Percentiles rank a stretch among this genome's conserved stretches.
phyloP scores from a whole-genome alignment of 2,888 invertebrate species.

The Anorthoa munda region DNA sequence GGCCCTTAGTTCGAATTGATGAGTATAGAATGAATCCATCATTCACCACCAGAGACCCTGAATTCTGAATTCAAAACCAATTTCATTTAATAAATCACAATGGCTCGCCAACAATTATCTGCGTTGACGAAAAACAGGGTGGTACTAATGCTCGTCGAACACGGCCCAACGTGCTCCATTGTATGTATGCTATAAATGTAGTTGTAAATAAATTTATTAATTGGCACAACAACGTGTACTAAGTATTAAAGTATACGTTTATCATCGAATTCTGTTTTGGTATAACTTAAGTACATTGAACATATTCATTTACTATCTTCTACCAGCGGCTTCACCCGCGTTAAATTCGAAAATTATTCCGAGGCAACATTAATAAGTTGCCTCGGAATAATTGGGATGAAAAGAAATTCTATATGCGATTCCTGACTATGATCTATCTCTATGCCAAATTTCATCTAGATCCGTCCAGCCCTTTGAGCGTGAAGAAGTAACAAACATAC shows the following conservation, averaged over 20 bases:
- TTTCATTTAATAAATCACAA: conserved; percentile 1
- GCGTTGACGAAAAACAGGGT: not conserved
- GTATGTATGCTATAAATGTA: not conserved
- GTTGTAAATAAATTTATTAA: not conserved
- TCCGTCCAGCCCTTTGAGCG: too few relatives aligned
- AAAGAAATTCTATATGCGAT: too few relatives aligned
- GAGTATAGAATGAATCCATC: not conserved
- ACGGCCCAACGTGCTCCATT: conserved; percentile 3
- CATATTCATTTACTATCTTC: too few relatives aligned
- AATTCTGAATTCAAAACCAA: not conserved
- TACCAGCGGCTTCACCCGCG: too few relatives aligned
- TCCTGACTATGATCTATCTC: too few relatives aligned
- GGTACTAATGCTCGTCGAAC: not conserved
- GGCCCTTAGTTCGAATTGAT: too few relatives aligned
- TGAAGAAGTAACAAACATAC: too few relatives aligned
- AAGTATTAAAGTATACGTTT: not conserved
- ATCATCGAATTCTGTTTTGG: not conserved
- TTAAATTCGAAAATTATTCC: too few relatives aligned
- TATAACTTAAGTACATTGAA: too few relatives aligned
- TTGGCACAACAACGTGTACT: not conserved
- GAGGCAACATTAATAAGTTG: too few relatives aligned
- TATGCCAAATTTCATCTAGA: too few relatives aligned
- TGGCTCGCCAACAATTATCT: not conserved
- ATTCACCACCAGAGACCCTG: not conserved
- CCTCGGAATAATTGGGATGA: too few relatives aligned